These are phyloP conservation scores for Chaetodon auriga DNA, from an alignment of 2,113 vertebrate species.

Conservation along the genomic window DNA sequence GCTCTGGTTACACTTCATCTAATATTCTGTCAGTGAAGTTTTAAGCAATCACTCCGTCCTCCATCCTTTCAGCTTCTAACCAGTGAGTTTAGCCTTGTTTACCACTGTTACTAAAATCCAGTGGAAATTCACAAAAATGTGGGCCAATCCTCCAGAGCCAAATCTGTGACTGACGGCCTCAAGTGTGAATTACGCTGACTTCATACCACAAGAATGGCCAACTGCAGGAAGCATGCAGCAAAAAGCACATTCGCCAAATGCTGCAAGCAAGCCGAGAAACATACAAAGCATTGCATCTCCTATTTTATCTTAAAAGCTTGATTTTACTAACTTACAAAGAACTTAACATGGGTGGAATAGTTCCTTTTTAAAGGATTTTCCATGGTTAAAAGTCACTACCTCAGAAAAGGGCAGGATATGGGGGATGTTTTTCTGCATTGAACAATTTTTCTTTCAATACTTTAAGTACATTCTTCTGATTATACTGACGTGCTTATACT, in stretches of 20 bases:
- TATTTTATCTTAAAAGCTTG: background rate
- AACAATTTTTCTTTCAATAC: too few relatives aligned
- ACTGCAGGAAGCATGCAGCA: conserved; percentile 23
- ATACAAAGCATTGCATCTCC: background rate
- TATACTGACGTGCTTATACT: too few relatives aligned
- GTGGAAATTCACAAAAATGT: conserved; percentile 52
- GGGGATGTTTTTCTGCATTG: too few relatives aligned
- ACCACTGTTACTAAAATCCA: background rate
- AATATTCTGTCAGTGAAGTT: conserved; percentile 32
- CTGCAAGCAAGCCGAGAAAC: background rate
- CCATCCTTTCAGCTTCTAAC: background rate
- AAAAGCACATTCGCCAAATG: background rate
- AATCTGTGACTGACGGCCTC: conserved; percentile 38
- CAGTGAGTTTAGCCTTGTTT: background rate
- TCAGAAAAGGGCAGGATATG: background rate
- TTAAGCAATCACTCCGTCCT: conserved; percentile 12
- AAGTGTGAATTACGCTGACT: conserved; percentile 61
- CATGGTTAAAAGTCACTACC: background rate
- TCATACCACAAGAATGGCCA: conserved; percentile 70
- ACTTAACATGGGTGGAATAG: background rate
- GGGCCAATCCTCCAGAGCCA: conserved; percentile 19
- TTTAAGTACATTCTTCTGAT: too few relatives aligned
- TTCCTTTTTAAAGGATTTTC: background rate
- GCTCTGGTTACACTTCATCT: conserved; percentile 44
- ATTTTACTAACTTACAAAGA: background rate